Percentiles rank a stretch among this genome's conserved stretches.
Evolutionary conservation across 2,113 vertebrate species (phyloP).

Genomic region (Takifugu bimaculatus): DNA sequence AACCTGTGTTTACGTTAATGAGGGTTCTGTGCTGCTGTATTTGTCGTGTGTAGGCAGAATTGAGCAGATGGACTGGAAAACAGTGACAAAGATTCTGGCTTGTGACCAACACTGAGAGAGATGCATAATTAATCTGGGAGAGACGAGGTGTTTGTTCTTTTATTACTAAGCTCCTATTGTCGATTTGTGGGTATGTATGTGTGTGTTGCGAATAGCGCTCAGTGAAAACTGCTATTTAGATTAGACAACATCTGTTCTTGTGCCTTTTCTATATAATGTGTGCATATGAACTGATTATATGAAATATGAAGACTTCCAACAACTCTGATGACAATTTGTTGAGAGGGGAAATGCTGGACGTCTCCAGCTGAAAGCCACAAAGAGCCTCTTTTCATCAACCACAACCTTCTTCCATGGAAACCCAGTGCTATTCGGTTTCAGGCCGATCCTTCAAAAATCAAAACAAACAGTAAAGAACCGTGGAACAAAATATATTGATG

Average conservation of each 20-base stretch:
- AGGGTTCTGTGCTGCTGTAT: conserved; percentile 5
- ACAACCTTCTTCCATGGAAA: conserved; percentile 41
- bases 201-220: not conserved
- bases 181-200: too few species aligned
- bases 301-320: too few species aligned
- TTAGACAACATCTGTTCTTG: too few species aligned
- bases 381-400: not conserved
- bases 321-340: not conserved
- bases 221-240: not conserved
- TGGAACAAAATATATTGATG: conserved; percentile 38
- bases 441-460: conserved; percentile 5
- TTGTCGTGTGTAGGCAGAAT: conserved; percentile 1
- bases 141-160: too few species aligned
- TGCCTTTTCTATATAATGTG: too few species aligned
- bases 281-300: too few species aligned
- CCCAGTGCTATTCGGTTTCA: conserved; percentile 16
- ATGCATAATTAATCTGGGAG: too few species aligned
- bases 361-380: conserved; percentile 1
- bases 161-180: too few species aligned
- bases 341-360: not conserved
- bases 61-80: not conserved
- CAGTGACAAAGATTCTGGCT: not conserved
- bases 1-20: conserved; percentile 29
- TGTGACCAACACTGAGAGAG: not conserved
- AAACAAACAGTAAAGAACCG: conserved; percentile 15